phyloP scores from a whole-genome alignment of 64 coral and sea anemone species.

The Orbicella faveolata region DNA sequence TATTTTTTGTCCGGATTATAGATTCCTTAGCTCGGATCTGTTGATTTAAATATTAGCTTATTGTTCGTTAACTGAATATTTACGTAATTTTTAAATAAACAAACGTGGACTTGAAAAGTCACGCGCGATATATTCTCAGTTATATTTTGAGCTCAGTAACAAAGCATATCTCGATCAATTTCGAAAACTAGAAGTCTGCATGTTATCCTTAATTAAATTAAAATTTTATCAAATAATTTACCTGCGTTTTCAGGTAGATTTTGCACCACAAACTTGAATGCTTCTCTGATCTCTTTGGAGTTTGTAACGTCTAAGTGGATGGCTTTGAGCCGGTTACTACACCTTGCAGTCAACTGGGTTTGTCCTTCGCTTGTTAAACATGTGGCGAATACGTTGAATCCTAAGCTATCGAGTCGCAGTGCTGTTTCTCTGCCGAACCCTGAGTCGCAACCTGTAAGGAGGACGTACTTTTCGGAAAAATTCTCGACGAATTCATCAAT shows the following conservation, averaged over 20 bases:
- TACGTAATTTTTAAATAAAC: no score
- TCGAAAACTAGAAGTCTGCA: neutral
- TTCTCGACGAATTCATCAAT: neutral
- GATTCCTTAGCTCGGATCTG: no score
- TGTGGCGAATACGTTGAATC: conserved; percentile 61
- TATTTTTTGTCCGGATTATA: no score
- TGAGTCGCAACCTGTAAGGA: conserved; percentile 58
- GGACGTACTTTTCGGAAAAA: conserved; percentile 40
- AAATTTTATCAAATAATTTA: neutral
- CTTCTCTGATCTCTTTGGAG: conserved; percentile 26
- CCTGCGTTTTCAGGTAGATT: conserved; percentile 27
- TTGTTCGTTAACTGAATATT: no score
- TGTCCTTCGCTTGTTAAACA: conserved; percentile 55
- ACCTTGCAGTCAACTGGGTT: neutral
- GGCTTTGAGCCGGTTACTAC: conserved; percentile 23
- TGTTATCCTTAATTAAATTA: neutral
- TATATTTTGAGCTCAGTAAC: no score
- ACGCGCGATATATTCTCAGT: no score
- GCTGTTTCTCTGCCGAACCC: conserved; percentile 59
- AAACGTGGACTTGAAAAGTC: no score
- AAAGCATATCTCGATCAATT: neutral
- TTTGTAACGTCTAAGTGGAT: conserved; percentile 61
- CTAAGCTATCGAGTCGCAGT: conserved; percentile 36
- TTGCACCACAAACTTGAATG: conserved; percentile 9
- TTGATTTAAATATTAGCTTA: no score